phyloP scores from a whole-genome alignment of 1,140 invertebrate genomes.

The Mercenaria mercenaria region DNA sequence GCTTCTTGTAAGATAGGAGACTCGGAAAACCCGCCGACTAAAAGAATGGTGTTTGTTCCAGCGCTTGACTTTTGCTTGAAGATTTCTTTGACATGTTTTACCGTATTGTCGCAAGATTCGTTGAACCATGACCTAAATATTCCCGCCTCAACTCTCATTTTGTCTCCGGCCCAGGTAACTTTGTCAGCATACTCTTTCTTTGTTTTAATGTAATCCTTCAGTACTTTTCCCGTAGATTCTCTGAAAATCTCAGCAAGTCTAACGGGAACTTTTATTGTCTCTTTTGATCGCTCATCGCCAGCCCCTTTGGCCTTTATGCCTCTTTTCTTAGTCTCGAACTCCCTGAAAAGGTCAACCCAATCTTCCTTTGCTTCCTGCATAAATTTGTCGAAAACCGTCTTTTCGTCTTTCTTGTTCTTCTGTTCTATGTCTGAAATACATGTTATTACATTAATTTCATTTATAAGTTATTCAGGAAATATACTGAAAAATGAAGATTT shows the following conservation, averaged over 20 bases:
- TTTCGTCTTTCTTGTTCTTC: too few relatives aligned
- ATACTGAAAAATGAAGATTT: too few relatives aligned
- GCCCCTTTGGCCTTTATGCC: neutral
- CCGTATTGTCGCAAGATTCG: neutral
- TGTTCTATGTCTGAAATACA: too few relatives aligned
- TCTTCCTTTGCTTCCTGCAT: neutral
- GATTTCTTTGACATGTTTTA: slow-evolving; percentile 9
- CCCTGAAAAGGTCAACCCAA: neutral
- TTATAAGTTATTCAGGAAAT: too few relatives aligned
- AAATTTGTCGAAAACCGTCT: slow-evolving; percentile 23
- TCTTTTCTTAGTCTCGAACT: slow-evolving; percentile 53
- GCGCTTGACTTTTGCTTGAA: neutral
- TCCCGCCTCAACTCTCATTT: neutral
- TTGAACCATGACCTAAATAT: slow-evolving; percentile 35
- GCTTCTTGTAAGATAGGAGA: neutral
- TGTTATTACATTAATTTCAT: too few relatives aligned
- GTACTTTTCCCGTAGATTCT: neutral
- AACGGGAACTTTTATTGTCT: neutral
- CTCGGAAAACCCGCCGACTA: slow-evolving; percentile 41
- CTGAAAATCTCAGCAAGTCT: slow-evolving; percentile 10
- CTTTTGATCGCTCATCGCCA: neutral
- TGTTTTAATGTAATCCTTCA: neutral
- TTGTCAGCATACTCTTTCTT: neutral
- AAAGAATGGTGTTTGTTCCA: neutral
- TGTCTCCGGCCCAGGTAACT: neutral